These are phyloP conservation scores for Sus cebifrons DNA, from an alignment of 2,797 vertebrate species.

Conservation along the genomic window DNA sequence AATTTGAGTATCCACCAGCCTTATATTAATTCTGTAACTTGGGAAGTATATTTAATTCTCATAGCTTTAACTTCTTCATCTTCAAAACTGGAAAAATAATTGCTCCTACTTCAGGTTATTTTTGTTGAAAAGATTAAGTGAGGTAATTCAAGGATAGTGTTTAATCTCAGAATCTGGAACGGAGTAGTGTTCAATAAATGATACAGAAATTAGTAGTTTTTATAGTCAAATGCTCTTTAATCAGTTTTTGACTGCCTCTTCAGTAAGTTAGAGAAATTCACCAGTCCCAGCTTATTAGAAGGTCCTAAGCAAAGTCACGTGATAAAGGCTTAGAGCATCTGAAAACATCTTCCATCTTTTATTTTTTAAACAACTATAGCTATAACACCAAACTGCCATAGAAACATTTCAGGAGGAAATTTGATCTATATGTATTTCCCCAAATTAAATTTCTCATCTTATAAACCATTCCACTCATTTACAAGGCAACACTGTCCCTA, in stretches of 20 bases:
- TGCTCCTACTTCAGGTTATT: not conserved
- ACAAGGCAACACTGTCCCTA: constrained; percentile 1
- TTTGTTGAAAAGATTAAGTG: not conserved
- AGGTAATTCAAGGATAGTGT: not conserved
- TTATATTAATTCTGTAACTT: constrained; percentile 19
- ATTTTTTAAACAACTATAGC: not conserved
- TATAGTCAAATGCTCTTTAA: not conserved
- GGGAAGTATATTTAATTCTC: constrained; percentile 15
- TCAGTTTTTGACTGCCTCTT: not conserved
- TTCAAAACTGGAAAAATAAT: constrained; percentile 25
- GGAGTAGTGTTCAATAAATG: not conserved
- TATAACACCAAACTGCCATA: not conserved
- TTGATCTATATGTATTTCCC: not conserved
- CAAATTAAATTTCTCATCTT: constrained; percentile 1
- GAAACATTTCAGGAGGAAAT: constrained; percentile 41
- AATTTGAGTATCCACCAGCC: not conserved
- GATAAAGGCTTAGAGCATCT: not conserved
- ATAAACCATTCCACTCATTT: not conserved
- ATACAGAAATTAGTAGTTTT: not conserved
- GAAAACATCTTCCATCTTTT: not conserved
- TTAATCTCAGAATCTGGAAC: not conserved
- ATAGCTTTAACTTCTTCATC: not conserved
- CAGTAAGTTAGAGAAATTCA: constrained; percentile 30
- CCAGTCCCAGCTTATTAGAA: not conserved
- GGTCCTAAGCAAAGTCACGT: not conserved